Base-by-base conservation (phyloP, 2,888 invertebrate genomes). In the Erebia aethiops region DNA sequence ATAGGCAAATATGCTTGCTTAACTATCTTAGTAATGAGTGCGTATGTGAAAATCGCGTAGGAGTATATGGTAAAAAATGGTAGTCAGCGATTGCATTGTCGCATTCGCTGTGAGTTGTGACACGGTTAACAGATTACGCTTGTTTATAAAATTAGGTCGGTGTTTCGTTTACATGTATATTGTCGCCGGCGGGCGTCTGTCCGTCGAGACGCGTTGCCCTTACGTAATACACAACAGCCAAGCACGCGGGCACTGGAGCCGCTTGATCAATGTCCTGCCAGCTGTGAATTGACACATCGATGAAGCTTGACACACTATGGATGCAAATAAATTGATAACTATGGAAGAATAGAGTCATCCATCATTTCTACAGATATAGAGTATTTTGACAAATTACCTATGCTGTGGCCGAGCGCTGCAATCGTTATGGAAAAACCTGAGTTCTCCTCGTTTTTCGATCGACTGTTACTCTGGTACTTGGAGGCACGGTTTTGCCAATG, bases 181-280 rank as follows among this genome's bases (percentile, higher is more conserved):
- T 74, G 75, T 75, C 72, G 75, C 74, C 74, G 76, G 73, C 72
- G 69, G 76, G 76, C 76, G 74, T 74, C 73, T 69, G 68, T 67
- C 73, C 60, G 65, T 16, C 57, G 71, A 65, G 68, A 52, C 73
- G 67, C 65, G 73, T 21, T 57, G 68, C 71, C 74, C 72, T 89
- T 88, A 84, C 83, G 82, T 84, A 89, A 78, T 71, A 49, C 51
- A 41, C 54, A 71, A 73, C 71, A 73, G 69, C 35, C 41, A 10
- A 41, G 65, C 75, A 64, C 49, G 62, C 77, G 78, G 77, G 78
- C 56, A 21, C 14, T 46, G 43, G 66, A 57, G 77, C 77, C 77
- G 69, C 82, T 81, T 85, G 83, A 84, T 84, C 81, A 84, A 86
- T 79, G 77, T 75, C 77, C 78, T 77, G 77, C 74, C 75, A 75